Base-by-base conservation (phyloP, 2,113 vertebrate species). In the Edolisoma coerulescens region DNA sequence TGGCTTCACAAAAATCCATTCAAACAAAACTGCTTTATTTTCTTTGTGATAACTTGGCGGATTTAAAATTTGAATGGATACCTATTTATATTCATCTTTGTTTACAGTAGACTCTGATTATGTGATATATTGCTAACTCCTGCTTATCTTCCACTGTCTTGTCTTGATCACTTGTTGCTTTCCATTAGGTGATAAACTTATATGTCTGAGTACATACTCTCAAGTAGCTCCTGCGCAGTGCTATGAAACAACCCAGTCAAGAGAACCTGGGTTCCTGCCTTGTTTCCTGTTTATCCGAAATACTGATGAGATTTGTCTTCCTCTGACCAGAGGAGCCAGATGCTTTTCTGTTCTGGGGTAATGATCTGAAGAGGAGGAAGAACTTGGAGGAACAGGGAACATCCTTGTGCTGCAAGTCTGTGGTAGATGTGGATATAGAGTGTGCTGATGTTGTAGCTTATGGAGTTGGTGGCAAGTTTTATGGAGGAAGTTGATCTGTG, bases 231-330 rank as follows among this genome's bases (percentile, higher is more conserved):
- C 30, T 75, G 18, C 39, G 35, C 68, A 42, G 52, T 21, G 3
- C 44, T 50, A 3, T 16, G 47, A n/a, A 79, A 41, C 27, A 28
- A 32, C 13, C 8, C 6, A 39, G 0, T n/a, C 23, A 30, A 14
- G 53, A 75, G 23, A 54, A 50, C 14, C 30, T 3, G 23, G 27
- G 21, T 71, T 90, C 32, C 49, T 78, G 35, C 18, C 50, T 61
- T 90, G 52, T 75, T 81, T 89, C 39, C n/a, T 78, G 16, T 12
- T n/a, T 85, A 24, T 54, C 35, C 16, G 33, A 42, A 92, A 64
- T 30, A 50, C 3, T 20, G 22, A 37, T 1, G 22, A 53, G 24
- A 23, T 88, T 22, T 49, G 7, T 67, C 17, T 54, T 81, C 13
- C 18, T 76, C 41, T 89, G 8, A 32, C 18, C 13, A 41, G 53